Conservation (phyloP, 37 sponge, comb jelly and placozoan species). For the Axinella damicornis region DNA sequence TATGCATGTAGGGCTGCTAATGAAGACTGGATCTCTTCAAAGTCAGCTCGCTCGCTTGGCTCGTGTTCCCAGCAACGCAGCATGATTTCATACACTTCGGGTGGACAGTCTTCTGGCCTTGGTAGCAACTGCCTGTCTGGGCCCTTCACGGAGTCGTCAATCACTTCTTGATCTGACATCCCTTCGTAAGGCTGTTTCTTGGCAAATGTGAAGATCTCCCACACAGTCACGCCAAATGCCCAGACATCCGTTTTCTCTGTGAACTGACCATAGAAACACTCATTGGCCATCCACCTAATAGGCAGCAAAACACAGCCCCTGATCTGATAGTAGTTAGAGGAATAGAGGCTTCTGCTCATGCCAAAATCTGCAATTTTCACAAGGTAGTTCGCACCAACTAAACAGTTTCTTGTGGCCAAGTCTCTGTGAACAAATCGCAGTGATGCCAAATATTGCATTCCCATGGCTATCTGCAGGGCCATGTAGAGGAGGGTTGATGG, state of each 20-base stretch:
- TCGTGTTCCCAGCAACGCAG: conserved; percentile 70
- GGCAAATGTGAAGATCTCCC: conserved; percentile 86
- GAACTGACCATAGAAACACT: conserved; percentile 85
- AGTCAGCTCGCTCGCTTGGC: conserved; percentile 57
- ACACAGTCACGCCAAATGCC: conserved; percentile 88
- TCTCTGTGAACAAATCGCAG: conserved; percentile 80
- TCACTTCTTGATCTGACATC: conserved; percentile 75
- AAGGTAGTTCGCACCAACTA: conserved; percentile 70
- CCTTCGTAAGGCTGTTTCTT: conserved; percentile 66
- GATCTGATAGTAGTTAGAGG: conserved; percentile 67
- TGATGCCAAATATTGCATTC: conserved; percentile 86
- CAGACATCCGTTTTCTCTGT: conserved; percentile 87
- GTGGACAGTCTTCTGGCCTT: conserved; percentile 58
- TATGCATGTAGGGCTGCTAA: conserved; percentile 42
- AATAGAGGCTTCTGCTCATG: conserved; percentile 77
- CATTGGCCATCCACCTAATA: conserved; percentile 86
- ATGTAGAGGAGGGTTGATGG: conserved; percentile 57
- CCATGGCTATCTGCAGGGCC: conserved; percentile 71
- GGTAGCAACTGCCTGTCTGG: conserved; percentile 37
- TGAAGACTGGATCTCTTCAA: conserved; percentile 54
- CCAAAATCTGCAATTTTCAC: conserved; percentile 91
- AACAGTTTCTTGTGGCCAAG: conserved; percentile 85
- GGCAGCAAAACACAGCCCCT: conserved; percentile 72
- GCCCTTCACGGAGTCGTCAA: conserved; percentile 69
- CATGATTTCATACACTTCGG: conserved; percentile 65